phyloP scores from a whole-genome alignment of 2,113 vertebrate species.

The Serinus canaria region DNA sequence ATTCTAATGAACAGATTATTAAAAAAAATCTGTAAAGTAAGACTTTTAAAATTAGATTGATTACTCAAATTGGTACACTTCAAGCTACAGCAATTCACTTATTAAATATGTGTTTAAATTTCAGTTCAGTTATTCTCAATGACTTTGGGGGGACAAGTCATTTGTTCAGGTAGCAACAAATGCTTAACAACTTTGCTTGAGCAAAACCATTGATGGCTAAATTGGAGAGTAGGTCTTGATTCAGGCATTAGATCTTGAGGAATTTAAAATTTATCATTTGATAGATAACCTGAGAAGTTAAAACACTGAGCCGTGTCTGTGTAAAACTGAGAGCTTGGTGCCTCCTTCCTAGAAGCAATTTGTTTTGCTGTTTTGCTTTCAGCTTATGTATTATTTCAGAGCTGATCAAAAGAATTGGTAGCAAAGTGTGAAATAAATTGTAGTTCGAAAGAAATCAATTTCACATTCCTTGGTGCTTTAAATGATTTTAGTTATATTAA shows the following conservation, averaged over 20 bases:
- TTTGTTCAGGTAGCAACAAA: background rate
- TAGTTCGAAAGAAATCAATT: conserved; percentile 71
- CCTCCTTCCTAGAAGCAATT: conserved; percentile 45
- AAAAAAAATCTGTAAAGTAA: background rate
- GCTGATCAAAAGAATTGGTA: conserved; percentile 72
- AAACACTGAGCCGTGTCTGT: background rate
- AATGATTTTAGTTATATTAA: conserved; percentile 77
- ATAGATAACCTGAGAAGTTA: conserved; percentile 20
- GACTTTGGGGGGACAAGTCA: background rate
- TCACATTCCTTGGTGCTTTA: conserved; percentile 75
- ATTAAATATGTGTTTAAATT: background rate
- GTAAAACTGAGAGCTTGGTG: conserved; percentile 9
- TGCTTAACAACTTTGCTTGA: background rate
- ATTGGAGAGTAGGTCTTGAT: background rate
- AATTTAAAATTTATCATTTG: background rate
- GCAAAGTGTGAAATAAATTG: conserved; percentile 72
- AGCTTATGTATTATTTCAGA: conserved; percentile 61
- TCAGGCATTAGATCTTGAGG: background rate
- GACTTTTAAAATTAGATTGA: conserved; percentile 7
- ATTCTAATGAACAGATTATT: background rate
- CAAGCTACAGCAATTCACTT: background rate
- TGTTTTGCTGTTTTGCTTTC: conserved; percentile 67
- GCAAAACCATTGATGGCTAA: background rate
- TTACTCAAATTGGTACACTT: background rate
- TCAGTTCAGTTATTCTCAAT: background rate